phyloP scores from a whole-genome alignment of 2,888 invertebrate genomes.

The Agrilus mali region DNA sequence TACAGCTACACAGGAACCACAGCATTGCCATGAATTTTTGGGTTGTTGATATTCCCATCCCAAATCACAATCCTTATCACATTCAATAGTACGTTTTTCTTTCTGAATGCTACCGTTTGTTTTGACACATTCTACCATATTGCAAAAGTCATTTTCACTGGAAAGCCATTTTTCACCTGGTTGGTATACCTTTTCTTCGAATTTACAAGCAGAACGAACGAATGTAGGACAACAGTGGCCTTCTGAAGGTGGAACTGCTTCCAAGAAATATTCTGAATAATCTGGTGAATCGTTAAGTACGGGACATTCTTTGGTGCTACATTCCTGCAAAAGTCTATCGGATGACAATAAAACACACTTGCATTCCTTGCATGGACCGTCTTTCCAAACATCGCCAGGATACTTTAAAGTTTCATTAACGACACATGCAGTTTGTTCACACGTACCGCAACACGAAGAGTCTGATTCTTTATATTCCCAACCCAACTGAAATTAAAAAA shows the following conservation, averaged over 20 bases:
- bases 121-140: slow-evolving; percentile 39
- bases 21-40: slow-evolving; percentile 39
- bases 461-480: slow-evolving; percentile 40
- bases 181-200: slow-evolving; percentile 31
- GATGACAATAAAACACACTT: slow-evolving; percentile 35
- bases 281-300: slow-evolving; percentile 30
- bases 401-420: slow-evolving; percentile 35
- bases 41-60: slow-evolving; percentile 44
- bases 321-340: slow-evolving; percentile 31
- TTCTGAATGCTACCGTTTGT: slow-evolving; percentile 38
- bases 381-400: slow-evolving; percentile 47
- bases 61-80: slow-evolving; percentile 35
- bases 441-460: slow-evolving; percentile 50
- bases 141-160: slow-evolving; percentile 39
- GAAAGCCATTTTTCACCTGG: slow-evolving; percentile 47
- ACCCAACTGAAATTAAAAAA: slow-evolving; percentile 34
- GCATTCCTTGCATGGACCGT: slow-evolving; percentile 59
- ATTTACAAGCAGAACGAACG: slow-evolving; percentile 45
- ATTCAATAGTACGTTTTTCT: slow-evolving; percentile 39
- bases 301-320: slow-evolving; percentile 42
- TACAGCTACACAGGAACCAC: slow-evolving; percentile 49
- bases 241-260: slow-evolving; percentile 39
- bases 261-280: slow-evolving; percentile 42
- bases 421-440: slow-evolving; percentile 48
- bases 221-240: slow-evolving; percentile 53